A percentile compares a stretch with the other conserved stretches of the same genome.
These are phyloP conservation scores for Plecotus auritus DNA, from an alignment of 2,113 vertebrate species.

Conservation along the genomic window DNA sequence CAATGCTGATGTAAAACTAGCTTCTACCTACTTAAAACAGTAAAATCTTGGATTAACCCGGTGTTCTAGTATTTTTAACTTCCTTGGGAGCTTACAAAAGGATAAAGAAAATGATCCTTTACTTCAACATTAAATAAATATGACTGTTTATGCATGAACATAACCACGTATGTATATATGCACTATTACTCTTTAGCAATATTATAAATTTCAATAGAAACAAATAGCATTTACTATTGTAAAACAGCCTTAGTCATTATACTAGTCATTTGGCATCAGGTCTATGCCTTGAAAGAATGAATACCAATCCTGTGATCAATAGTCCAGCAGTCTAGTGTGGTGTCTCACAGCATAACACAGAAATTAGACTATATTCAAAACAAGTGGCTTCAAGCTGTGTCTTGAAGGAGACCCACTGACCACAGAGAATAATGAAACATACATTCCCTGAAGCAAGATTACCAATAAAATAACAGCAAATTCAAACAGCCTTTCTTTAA, in stretches of 20 bases:
- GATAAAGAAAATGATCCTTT: constrained; percentile 39
- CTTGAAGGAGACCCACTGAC: not conserved
- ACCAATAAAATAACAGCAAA: constrained; percentile 13
- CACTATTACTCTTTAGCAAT: not conserved
- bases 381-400: not conserved
- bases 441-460: not conserved
- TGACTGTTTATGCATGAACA: not conserved
- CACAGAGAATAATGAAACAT: not conserved
- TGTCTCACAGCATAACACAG: not conserved
- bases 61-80: constrained; percentile 40
- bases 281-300: not conserved
- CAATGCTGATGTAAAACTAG: not conserved
- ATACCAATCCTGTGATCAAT: not conserved
- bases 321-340: not conserved
- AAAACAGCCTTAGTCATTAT: not conserved
- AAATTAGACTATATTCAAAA: not conserved
- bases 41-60: constrained; percentile 35
- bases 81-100: constrained; percentile 9
- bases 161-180: not conserved
- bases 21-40: constrained; percentile 20
- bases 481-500: not conserved
- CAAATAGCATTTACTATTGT: not conserved
- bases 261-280: not conserved
- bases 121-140: not conserved
- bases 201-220: not conserved